These are phyloP conservation scores for Crematogaster levior DNA, from an alignment of 2,888 invertebrate genomes.

Conservation along the genomic window DNA sequence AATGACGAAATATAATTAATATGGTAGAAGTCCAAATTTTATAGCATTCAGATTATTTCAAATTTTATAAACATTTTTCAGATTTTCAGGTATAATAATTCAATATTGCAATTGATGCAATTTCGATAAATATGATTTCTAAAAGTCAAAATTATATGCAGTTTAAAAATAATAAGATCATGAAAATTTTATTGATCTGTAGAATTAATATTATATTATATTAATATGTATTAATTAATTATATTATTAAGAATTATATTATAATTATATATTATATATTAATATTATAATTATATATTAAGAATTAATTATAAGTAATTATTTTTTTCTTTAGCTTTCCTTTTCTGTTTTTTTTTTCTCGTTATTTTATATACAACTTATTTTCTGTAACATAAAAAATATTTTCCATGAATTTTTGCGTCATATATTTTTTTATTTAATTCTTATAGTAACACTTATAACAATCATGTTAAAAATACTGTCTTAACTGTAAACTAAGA, in stretches of 20 bases:
- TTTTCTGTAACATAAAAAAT: background rate
- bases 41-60: too few species aligned
- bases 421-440: background rate
- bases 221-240: too few species aligned
- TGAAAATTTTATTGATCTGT: too few species aligned
- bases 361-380: background rate
- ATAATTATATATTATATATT: too few species aligned
- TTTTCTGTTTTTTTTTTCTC: background rate
- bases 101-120: background rate
- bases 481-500: background rate
- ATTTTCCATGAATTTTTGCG: background rate
- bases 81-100: background rate
- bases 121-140: background rate
- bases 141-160: background rate
- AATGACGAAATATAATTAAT: background rate
- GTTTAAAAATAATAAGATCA: background rate
- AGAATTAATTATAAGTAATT: background rate
- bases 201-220: too few species aligned
- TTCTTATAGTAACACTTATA: background rate
- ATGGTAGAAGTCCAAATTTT: background rate
- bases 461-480: background rate
- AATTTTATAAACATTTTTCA: too few species aligned
- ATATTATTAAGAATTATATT: too few species aligned
- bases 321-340: background rate
- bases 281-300: too few species aligned